Evolutionary conservation across 2,888 invertebrate genomes (phyloP), one percentile per base, ranked within the genome.

Genomic region (Caenorhabditis afra): DNA sequence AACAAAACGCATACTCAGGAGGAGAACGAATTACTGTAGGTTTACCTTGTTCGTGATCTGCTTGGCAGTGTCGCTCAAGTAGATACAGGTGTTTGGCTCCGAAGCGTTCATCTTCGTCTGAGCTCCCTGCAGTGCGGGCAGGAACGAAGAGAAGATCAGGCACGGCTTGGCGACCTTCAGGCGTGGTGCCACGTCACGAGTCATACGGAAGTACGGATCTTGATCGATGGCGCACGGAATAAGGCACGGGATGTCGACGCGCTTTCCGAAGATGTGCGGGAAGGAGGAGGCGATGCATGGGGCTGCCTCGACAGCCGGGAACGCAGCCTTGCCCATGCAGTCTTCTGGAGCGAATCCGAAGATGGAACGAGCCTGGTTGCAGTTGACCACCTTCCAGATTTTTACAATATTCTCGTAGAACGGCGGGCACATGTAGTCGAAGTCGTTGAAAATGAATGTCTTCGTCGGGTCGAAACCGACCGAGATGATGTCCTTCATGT

Each of bases 121-220:
- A 0, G 97, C 95, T 0, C 99, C 80, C 50, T 97, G 98, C 57
- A 99, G 91, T 0, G 97, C 95, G 0, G 96, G 97, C 83, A 96
- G 94, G 93, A 98, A 97, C 76, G 94, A 92, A 16, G 85, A 87
- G 91, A 96, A 96, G 37, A 95, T 90, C 50, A 96, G 91, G 4
- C 97, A 93, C 66, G 99, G 96, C 91, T 99, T 96, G 16, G 94
- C 94, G 91, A 94, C 93, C 86, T 95, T 94, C 14, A 99, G 92
- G 12, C 94, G 93, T 0, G 97, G 96, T 0, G 97, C 96, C n/a
- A 97, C 97, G 92, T 99, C 99, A 65, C 99, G 93, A 0, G 96
- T 95, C 97, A 99, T 97, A 39, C 99, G 93, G 92, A 99, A 99
- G 91, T 98, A 99, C 0, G 99, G 99, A 92, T 99, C 99, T 93